A percentile compares a stretch with the other conserved stretches of the same genome.
Conservation (phyloP, 37 sponge, comb jelly and placozoan species). For the Agelas oroides region DNA sequence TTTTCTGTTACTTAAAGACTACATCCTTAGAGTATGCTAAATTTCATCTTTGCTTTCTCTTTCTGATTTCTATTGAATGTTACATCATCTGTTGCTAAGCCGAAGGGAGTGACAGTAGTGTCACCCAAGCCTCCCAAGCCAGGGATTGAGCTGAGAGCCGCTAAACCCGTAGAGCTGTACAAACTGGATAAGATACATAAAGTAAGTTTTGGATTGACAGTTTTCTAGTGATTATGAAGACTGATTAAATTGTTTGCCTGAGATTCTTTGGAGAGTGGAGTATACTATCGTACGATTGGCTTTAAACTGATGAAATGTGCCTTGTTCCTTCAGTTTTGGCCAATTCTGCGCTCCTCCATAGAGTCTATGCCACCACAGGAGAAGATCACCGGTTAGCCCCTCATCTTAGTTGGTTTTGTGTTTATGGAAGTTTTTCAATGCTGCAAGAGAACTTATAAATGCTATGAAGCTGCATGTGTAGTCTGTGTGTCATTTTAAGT, state of each 20-base stretch:
- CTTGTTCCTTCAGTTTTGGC: slow-evolving; percentile 53
- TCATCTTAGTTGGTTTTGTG: background rate
- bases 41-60: too few relatives aligned
- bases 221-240: too few relatives aligned
- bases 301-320: too few relatives aligned
- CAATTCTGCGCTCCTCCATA: slow-evolving; percentile 56
- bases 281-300: too few relatives aligned
- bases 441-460: too few relatives aligned
- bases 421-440: too few relatives aligned
- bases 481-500: too few relatives aligned
- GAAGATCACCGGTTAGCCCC: slow-evolving; percentile 28
- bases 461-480: background rate
- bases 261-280: too few relatives aligned
- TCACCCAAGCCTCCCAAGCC: slow-evolving; percentile 24
- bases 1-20: too few relatives aligned
- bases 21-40: too few relatives aligned
- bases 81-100: background rate
- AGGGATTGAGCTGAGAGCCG: background rate
- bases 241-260: too few relatives aligned
- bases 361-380: slow-evolving; percentile 31
- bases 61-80: too few relatives aligned
- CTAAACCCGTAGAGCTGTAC: slow-evolving; percentile 56
- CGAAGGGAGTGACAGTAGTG: slow-evolving; percentile 56
- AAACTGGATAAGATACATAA: slow-evolving; percentile 59
- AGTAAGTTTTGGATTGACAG: slow-evolving; percentile 10